Base-by-base conservation (phyloP, 2,888 invertebrate species). In the Lamproptera curius region DNA sequence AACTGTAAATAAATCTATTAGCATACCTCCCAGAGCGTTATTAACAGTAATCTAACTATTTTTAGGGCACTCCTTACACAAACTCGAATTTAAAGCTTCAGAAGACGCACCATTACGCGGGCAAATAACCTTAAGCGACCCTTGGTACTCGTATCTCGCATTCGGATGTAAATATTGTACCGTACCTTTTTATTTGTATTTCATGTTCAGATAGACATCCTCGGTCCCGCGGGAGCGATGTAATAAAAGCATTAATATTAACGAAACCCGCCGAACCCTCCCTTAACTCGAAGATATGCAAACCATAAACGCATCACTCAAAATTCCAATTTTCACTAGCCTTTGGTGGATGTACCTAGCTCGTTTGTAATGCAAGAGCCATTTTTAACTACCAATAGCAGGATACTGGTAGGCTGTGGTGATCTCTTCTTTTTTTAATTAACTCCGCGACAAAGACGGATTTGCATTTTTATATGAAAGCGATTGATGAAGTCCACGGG, bases 311-410 rank as follows among this genome's bases (percentile, higher is more conserved):
- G n/a, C n/a, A n/a, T n/a, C n/a, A n/a, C n/a, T n/a, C n/a, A n/a
- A n/a, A n/a, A n/a, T n/a, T n/a, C n/a, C n/a, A n/a, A n/a, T n/a
- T n/a, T n/a, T n/a, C n/a, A n/a, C n/a, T n/a, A n/a, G n/a, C n/a
- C n/a, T n/a, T n/a, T n/a, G n/a, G n/a, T n/a, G n/a, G n/a, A n/a
- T n/a, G n/a, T n/a, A n/a, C n/a, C n/a, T n/a, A n/a, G 56, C 59
- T 54, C 66, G 66, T 85, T 83, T 85, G 83, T 77, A 69, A 84
- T 84, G 84, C 77, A 84, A 85, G 85, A 78, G 65, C 57, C 63
- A 58, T 59, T 57, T 54, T 62, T 55, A 55, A 55, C 55, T 54
- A 56, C 52, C 51, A 42, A 56, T 52, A 54, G 50, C 54, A 58
- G 58, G 58, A 55, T 59, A 65, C 59, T 58, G 62, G 52, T 52